Evolutionary conservation across 30 jellyfish, hydroid and myxozoan genomes (phyloP), one percentile per base, ranked within the genome.

Genomic region (Cassiopea xamachana): DNA sequence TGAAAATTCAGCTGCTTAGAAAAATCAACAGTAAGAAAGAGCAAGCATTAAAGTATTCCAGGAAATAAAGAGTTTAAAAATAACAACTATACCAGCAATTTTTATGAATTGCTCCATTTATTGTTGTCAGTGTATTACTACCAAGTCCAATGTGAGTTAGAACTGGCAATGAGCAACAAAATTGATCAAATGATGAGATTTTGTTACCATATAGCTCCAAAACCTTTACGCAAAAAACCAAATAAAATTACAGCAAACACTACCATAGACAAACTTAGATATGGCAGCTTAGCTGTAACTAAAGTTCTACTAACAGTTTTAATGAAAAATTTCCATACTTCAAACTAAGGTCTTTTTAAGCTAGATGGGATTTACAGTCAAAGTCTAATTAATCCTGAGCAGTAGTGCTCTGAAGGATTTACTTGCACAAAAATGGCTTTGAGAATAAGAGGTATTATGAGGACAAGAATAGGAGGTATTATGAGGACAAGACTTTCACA

Each of bases 71-170:
- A 2, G 9, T 51, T 2, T 9, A 51, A 2, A 4, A 51, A 9
- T 51, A 51, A 51, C 4, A 2, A 51, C 9, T 6, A 16, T 83
- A 90, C 97, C 97, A 90, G 10, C 75, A 12, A 27, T 46, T 74
- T 48, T 84, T 87, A 19, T 77, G 78, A 1, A 90, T 17, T 12
- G 73, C 51, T 49, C 70, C 87, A 7, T 44, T 27, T 27, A 90
- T 60, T 7, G 91, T 27, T 1, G 46, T 64, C 76, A 90, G 77
- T 0, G 83, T 39, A 70, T 90, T 90, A 46, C 43, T 19, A 44
- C 97, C 93, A 70, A 83, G 62, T 1, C 97, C 97, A 83, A 90
- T 83, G 83, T 90, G 97, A 17, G 69, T 46, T 72, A 90, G 72
- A 14, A 73, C 48, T 27, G 93, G 86, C 46, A 83, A 69, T 3